A percentile compares a stretch with the other conserved stretches of the same genome.
These are phyloP conservation scores for Mobula hypostoma DNA, from an alignment of 2,113 vertebrate species.

Conservation along the genomic window DNA sequence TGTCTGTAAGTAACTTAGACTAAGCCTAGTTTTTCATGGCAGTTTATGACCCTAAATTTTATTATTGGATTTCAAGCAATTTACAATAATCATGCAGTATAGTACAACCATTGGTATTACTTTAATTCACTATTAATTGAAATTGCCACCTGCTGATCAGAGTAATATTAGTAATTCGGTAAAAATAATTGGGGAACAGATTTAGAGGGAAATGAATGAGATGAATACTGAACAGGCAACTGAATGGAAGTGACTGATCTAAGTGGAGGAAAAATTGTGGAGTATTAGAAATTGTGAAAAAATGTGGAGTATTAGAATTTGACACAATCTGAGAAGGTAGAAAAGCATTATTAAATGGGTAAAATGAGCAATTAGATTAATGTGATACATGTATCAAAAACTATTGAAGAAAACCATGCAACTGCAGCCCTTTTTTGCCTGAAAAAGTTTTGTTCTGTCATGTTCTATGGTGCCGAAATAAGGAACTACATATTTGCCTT, in stretches of 20 bases:
- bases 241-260: neutral
- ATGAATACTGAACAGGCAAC: neutral
- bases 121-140: neutral
- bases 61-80: neutral
- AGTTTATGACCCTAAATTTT: neutral
- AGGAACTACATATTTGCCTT: conserved; percentile 38
- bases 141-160: neutral
- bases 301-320: neutral
- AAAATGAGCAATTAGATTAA: neutral
- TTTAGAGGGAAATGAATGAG: neutral
- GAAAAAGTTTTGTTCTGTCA: too few relatives aligned
- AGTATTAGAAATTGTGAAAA: neutral
- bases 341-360: neutral
- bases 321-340: neutral
- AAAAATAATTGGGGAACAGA: neutral
- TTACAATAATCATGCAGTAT: neutral
- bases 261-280: neutral
- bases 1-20: neutral
- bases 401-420: neutral
- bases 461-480: neutral
- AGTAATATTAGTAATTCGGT: neutral
- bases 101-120: neutral
- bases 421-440: neutral
- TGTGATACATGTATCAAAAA: neutral
- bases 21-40: neutral